Base-by-base conservation (phyloP, 1,140 invertebrate genomes). In the Aphis gossypii region DNA sequence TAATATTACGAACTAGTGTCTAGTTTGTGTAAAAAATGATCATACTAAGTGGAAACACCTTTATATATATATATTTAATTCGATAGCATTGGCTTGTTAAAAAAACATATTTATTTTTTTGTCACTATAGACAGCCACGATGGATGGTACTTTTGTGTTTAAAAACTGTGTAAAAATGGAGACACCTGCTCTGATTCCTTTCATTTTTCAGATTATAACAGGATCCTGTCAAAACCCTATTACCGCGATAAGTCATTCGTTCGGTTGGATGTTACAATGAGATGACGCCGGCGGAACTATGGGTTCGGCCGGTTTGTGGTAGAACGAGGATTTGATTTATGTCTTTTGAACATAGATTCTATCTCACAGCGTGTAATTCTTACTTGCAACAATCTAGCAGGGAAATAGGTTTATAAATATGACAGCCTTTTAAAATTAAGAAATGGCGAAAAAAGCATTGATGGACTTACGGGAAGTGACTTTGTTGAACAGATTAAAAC, bases 221-320 rank as follows among this genome's bases (percentile, higher is more conserved):
- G n/a, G 68, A 76, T 92, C 60, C 90, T 83, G 90, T 92, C 90
- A 51, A 51, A 83, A 92, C 68, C 82, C 90, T 51, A 51, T 92
- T 92, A 92, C 90, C 46, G 21, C 68, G 68, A 83, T 92, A 92
- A 92, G 90, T 92, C 90, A 92, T 83, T 92, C 76, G 68, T 48
- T 46, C 41, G 35, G 68, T 51, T 48, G 44, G 90, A 35, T 14
- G 46, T 92, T 48, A 82, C 30, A 23, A 46, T 20, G 87, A 56
- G 25, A 30, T 25, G 38, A 20, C 21, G 54, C 25, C 11, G 25
- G 18, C 25, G 11, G 35, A 25, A 30, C 23, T 25, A 48, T 48
- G 44, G 30, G 14, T n/a, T 35, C 18, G 60, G 60, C 60, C 23
- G 14, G 87, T 35, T 20, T 8, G 48, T n/a, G n/a, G 48, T 23